phyloP scores from a whole-genome alignment of 2,113 vertebrate genomes.

The Gavia stellata region DNA sequence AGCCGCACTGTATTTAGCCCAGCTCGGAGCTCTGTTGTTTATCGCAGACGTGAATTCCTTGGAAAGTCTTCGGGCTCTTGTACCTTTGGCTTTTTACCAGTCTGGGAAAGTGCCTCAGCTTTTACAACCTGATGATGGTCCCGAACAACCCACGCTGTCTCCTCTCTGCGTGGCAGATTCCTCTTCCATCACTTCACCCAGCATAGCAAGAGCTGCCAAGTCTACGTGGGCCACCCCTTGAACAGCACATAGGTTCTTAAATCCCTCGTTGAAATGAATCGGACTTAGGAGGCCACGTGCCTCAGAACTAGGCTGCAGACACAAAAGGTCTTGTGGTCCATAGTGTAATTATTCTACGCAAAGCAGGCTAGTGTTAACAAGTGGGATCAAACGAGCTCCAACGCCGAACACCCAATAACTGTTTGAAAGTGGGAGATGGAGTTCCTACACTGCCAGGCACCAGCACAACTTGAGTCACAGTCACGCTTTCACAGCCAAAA shows the following conservation, averaged over 20 bases:
- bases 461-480: not conserved
- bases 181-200: not conserved
- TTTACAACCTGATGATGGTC: not conserved
- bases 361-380: not conserved
- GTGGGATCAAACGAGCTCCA: not conserved
- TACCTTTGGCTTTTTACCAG: slow-evolving; percentile 5
- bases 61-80: not conserved
- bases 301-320: not conserved
- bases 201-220: not conserved
- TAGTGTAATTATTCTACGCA: fast-evolving
- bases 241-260: not conserved
- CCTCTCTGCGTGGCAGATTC: not conserved
- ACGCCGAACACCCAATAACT: fast-evolving
- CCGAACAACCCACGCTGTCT: fast-evolving
- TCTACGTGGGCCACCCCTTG: not conserved
- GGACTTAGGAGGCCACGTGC: not conserved
- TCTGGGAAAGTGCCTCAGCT: not conserved
- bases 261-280: not conserved
- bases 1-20: not conserved
- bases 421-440: not conserved
- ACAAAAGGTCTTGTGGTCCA: not conserved
- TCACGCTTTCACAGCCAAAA: not conserved
- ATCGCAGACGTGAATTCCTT: not conserved
- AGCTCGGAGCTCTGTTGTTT: not conserved
- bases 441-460: not conserved